Conservation (phyloP, 2,797 vertebrate species). For the Cryptoblepharus egeriae region DNA sequence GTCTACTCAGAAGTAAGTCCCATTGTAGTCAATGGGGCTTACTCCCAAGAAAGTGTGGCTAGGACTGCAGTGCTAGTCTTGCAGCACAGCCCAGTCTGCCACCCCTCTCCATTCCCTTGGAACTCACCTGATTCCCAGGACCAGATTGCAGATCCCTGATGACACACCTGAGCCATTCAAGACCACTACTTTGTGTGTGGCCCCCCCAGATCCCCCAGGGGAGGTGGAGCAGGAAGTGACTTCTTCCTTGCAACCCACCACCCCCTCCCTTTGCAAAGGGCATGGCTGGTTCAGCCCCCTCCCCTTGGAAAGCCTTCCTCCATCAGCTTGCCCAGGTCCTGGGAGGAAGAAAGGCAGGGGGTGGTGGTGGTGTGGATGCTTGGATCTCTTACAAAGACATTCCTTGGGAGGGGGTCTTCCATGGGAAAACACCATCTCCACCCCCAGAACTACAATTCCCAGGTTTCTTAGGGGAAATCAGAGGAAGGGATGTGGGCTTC, state of each 20-base stretch:
- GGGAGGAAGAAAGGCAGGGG: background rate
- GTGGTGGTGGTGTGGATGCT: background rate
- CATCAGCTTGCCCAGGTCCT: background rate
- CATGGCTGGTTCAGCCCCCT: no score
- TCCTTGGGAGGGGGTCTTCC: background rate
- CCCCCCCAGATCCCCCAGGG: no score
- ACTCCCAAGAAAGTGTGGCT: no score
- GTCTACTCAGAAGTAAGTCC: no score
- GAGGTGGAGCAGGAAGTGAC: background rate
- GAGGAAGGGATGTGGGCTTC: background rate
- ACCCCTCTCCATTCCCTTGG: background rate
- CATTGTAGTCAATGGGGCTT: no score
- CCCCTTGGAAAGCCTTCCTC: background rate
- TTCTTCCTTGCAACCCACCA: background rate
- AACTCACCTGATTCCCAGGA: background rate
- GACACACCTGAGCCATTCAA: no score
- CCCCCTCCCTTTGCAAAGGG: background rate
- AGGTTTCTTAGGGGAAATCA: background rate
- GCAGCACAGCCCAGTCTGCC: background rate
- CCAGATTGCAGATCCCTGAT: background rate
- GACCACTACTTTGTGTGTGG: background rate
- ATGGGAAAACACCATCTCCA: background rate
- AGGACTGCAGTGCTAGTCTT: no score
- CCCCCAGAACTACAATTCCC: background rate
- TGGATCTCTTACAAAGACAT: background rate